Percentiles rank a stretch among this genome's conserved stretches.
These are phyloP conservation scores for Propithecus coquereli DNA, from an alignment of 2,113 vertebrate species.

Conservation along the genomic window DNA sequence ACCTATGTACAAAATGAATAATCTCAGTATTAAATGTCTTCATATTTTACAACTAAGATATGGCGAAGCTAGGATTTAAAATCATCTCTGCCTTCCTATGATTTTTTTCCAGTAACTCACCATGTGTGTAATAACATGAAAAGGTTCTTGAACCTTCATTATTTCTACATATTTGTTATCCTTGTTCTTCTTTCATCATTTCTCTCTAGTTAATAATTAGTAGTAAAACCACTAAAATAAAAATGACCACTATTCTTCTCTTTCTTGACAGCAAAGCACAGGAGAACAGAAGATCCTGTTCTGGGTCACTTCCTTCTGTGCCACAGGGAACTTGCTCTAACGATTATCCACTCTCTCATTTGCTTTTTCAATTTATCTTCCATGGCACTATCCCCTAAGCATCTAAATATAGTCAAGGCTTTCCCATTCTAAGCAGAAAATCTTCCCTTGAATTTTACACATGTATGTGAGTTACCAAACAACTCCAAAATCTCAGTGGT, in stretches of 20 bases:
- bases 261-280: slow-evolving; percentile 14
- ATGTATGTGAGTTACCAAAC: background rate
- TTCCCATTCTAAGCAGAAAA: background rate
- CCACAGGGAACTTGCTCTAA: slow-evolving; percentile 26
- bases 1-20: background rate
- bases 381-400: background rate
- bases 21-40: background rate
- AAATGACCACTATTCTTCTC: slow-evolving; percentile 44
- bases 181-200: slow-evolving; percentile 14
- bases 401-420: background rate
- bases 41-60: background rate
- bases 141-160: slow-evolving; percentile 20
- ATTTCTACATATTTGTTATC: background rate
- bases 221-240: slow-evolving; percentile 44
- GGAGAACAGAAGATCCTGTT: slow-evolving; percentile 17
- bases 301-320: slow-evolving; percentile 39
- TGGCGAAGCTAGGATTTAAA: background rate
- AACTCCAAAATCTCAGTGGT: background rate
- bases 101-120: background rate
- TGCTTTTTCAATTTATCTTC: slow-evolving; percentile 46
- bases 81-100: background rate
- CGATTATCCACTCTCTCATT: slow-evolving; percentile 19
- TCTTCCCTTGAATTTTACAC: background rate
- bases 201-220: slow-evolving; percentile 57
- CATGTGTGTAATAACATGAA: background rate